Evolutionary conservation across 2,797 vertebrate genomes (phyloP).

Genomic region (Silurus lanzhouensis): DNA sequence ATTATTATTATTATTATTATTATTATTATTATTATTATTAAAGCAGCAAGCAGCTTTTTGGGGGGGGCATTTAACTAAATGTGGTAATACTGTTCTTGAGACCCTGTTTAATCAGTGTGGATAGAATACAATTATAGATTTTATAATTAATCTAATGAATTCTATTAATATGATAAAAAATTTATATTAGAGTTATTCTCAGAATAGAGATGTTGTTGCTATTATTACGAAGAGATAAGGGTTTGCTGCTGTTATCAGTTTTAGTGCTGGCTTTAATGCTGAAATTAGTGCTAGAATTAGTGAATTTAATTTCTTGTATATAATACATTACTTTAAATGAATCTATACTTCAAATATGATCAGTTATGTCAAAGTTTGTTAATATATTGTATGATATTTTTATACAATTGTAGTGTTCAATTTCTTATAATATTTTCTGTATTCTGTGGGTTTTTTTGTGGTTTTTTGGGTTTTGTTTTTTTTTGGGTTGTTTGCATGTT

Average conservation of each 20-base stretch:
- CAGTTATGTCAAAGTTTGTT: background rate
- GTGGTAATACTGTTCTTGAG: too few species aligned
- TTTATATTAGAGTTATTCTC: too few species aligned
- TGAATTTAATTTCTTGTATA: too few species aligned
- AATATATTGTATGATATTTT: background rate
- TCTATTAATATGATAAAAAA: too few species aligned
- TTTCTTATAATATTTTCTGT: background rate
- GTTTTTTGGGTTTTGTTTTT: background rate
- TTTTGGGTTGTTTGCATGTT: background rate
- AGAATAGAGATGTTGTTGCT: background rate
- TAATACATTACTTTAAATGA: too few species aligned
- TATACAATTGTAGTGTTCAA: background rate
- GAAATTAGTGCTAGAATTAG: too few species aligned
- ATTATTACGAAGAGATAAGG: background rate
- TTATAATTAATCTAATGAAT: too few species aligned
- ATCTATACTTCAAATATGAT: background rate
- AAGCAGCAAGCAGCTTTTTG: too few species aligned
- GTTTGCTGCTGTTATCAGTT: background rate
- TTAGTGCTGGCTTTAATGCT: background rate
- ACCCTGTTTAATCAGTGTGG: background rate
- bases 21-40: too few species aligned
- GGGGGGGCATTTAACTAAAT: too few species aligned
- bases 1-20: too few species aligned
- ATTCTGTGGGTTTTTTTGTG: too few species aligned
- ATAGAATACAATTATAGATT: background rate